Conservation (phyloP, 2,888 invertebrate genomes). For the Cylindroiulus punctatus region DNA sequence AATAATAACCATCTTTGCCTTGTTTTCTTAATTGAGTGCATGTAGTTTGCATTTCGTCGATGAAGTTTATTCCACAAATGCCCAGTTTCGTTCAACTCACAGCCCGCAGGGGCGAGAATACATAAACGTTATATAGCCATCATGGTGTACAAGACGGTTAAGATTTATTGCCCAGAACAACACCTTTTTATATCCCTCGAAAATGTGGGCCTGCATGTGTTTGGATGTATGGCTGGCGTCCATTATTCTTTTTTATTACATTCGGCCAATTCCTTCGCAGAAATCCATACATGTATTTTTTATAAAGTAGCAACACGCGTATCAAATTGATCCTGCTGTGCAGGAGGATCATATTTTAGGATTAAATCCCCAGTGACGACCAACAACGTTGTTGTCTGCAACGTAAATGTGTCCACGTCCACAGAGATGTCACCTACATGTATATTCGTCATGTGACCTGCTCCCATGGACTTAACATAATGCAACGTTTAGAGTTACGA, state of each 20-base stretch:
- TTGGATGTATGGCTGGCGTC: background rate
- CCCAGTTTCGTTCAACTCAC: background rate
- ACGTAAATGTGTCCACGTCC: background rate
- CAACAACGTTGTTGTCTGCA: slow-evolving; percentile 1
- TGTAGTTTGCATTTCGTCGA: background rate
- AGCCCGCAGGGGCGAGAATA: background rate
- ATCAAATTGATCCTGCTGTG: slow-evolving; percentile 25
- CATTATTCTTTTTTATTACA: slow-evolving; percentile 30
- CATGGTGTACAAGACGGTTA: background rate
- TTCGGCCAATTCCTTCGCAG: slow-evolving; percentile 1
- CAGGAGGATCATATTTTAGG: slow-evolving; percentile 7
- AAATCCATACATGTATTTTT: slow-evolving; percentile 23
- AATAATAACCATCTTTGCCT: too few relatives aligned
- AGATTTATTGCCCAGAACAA: slow-evolving; percentile 12
- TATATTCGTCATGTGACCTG: background rate
- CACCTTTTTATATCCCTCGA: slow-evolving; percentile 28
- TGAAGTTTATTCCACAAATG: background rate
- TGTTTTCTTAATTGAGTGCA: background rate
- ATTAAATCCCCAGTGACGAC: slow-evolving; percentile 6
- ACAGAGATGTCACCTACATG: background rate
- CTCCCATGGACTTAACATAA: background rate
- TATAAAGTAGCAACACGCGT: slow-evolving; percentile 1
- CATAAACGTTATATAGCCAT: background rate
- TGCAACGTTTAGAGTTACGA: background rate
- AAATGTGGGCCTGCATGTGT: slow-evolving; percentile 13